phyloP scores from a whole-genome alignment of 2,888 invertebrate genomes.

The Subacronicta megacephala region DNA sequence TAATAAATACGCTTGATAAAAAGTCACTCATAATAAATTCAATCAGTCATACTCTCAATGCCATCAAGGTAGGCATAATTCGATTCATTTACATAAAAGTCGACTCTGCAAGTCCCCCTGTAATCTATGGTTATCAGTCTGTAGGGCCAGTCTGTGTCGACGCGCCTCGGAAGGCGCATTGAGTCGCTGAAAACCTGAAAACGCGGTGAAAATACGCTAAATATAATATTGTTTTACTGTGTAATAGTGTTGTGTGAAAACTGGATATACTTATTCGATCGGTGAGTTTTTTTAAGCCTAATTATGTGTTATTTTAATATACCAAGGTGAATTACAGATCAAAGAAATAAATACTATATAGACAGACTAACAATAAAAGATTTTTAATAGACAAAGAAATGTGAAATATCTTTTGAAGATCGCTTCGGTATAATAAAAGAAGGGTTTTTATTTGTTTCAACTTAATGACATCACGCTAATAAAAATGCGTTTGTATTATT shows the following conservation, averaged over 20 bases:
- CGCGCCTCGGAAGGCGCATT: slow-evolving; percentile 61
- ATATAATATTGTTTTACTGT: slow-evolving; percentile 41
- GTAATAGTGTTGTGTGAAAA: slow-evolving; percentile 47
- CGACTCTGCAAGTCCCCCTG: slow-evolving; percentile 49
- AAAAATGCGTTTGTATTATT: slow-evolving; percentile 30
- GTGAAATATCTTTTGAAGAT: too few species aligned
- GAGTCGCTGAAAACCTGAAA: slow-evolving; percentile 58
- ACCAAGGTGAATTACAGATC: neutral
- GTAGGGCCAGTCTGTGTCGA: slow-evolving; percentile 66
- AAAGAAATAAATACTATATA: too few species aligned
- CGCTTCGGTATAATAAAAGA: slow-evolving; percentile 12
- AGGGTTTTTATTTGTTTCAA: slow-evolving; percentile 31
- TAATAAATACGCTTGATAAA: neutral
- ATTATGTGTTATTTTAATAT: too few species aligned
- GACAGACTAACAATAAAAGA: neutral
- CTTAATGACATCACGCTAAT: slow-evolving; percentile 30
- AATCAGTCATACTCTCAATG: slow-evolving; percentile 6
- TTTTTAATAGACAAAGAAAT: slow-evolving; percentile 15
- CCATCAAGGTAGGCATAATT: slow-evolving; percentile 35
- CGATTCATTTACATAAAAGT: slow-evolving; percentile 33
- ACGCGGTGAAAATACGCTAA: slow-evolving; percentile 52
- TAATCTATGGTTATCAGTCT: slow-evolving; percentile 66
- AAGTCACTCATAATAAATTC: slow-evolving; percentile 2
- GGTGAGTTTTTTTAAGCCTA: slow-evolving; percentile 33
- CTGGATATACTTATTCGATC: slow-evolving; percentile 34